These are phyloP conservation scores for Ceuthmochares aereus DNA, from an alignment of 2,113 vertebrate genomes.

Conservation along the genomic window DNA sequence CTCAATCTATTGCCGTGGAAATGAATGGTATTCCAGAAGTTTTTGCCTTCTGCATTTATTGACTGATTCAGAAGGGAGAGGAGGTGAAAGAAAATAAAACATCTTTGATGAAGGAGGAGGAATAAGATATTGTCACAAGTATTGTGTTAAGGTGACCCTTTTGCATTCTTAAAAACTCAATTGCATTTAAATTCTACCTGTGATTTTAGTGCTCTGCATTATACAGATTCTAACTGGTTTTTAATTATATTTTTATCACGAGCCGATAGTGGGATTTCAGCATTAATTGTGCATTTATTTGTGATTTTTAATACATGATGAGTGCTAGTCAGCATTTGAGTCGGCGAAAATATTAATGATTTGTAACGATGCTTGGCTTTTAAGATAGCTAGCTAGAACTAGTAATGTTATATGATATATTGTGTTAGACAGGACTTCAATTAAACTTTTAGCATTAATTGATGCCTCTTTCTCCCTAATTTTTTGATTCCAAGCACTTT, in stretches of 20 bases:
- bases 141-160: neutral
- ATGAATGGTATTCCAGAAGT: conserved; percentile 11
- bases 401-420: neutral
- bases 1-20: conserved; percentile 22
- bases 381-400: neutral
- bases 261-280: neutral
- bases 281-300: neutral
- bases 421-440: neutral
- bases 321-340: neutral
- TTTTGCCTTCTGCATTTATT: neutral
- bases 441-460: neutral
- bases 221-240: neutral
- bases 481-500: neutral
- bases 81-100: neutral
- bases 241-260: neutral
- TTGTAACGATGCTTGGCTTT: neutral
- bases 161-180: neutral
- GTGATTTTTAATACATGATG: neutral
- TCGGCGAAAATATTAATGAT: conserved; percentile 15
- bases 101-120: neutral
- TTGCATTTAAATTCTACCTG: neutral
- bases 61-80: neutral
- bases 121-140: rapidly evolving
- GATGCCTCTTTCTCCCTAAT: neutral
- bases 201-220: neutral